Evolutionary conservation across 2,113 vertebrate species (phyloP), one percentile per base, ranked within the genome.

Genomic region (Pedetes capensis): DNA sequence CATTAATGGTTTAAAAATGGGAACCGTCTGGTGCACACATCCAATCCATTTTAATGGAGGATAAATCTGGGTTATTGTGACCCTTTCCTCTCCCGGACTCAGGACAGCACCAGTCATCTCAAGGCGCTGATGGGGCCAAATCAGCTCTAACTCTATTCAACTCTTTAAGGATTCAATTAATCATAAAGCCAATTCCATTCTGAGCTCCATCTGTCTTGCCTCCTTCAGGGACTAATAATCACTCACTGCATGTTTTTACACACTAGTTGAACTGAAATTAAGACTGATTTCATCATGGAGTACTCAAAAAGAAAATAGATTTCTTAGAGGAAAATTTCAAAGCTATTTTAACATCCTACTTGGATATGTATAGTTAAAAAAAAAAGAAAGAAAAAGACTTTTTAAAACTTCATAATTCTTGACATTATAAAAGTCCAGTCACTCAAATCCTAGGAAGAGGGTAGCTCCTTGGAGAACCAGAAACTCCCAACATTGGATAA

Each of bases 201-300:
- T 97, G 95, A 96, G 97, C 91, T 98, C 97, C 98, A 98, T 98
- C 98, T 98, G 98, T 98, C 97, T 98, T 97, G 95, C 85, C 94
- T 98, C 97, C 98, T 98, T 97, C 69, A 12, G 98, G 97, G 97
- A 98, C 95, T 98, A 98, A 98, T 98, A 98, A 98, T 96, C 96
- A 96, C 95, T 98, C 96, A 91, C 96, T 37, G 61, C 96, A 96
- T 98, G 97, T 98, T 98, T 98, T 98, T 97, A 98, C 96, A 98
- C 94, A 97, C 86, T 95, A 96, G 97, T 57, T 97, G 96, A 97
- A 97, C 95, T 91, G 96, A 98, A 98, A 98, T 98, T 97, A 98
- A 98, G 97, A 97, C 94, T 94, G 97, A 98, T 98, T 98, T 98
- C 93, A 97, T 89, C 95, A 97, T 69, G 55, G 95, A 97, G 76